Conservation (phyloP, 1,140 invertebrate genomes). For the Microplitis demolitor region DNA sequence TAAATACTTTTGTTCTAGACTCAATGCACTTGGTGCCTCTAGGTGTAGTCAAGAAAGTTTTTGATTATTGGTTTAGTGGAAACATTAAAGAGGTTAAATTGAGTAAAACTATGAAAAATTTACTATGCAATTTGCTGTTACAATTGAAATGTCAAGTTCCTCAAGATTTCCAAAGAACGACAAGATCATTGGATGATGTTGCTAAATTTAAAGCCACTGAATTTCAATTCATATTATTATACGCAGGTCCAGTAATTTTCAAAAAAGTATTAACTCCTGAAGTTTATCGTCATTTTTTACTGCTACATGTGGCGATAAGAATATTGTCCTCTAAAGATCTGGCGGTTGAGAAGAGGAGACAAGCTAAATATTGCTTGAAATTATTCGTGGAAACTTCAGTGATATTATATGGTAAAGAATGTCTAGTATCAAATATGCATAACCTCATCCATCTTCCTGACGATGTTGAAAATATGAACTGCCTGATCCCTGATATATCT, state of each 20-base stretch:
- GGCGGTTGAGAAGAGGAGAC: background rate
- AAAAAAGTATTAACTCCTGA: too few relatives aligned
- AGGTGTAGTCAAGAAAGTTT: slow-evolving; percentile 25
- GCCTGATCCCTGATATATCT: background rate
- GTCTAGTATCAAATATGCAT: background rate
- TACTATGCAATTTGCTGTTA: too few relatives aligned
- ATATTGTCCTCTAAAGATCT: background rate
- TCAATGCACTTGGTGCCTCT: slow-evolving; percentile 18
- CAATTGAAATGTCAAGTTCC: too few relatives aligned
- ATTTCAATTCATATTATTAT: too few relatives aligned
- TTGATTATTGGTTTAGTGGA: background rate
- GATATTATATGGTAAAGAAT: background rate
- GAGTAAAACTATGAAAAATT: too few relatives aligned
- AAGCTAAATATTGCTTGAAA: background rate
- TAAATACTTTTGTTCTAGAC: slow-evolving; percentile 23
- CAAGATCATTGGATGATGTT: too few relatives aligned
- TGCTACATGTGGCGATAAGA: background rate
- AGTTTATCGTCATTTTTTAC: slow-evolving; percentile 4
- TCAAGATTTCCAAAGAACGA: too few relatives aligned
- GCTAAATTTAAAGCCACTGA: too few relatives aligned
- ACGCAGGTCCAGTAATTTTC: too few relatives aligned
- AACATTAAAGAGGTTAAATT: too few relatives aligned
- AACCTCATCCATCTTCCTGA: slow-evolving; percentile 1
- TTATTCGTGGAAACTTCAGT: background rate
- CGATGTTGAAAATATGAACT: slow-evolving; percentile 6